phyloP scores from a whole-genome alignment of 2,797 vertebrate species.

The Myotis daubentonii region DNA sequence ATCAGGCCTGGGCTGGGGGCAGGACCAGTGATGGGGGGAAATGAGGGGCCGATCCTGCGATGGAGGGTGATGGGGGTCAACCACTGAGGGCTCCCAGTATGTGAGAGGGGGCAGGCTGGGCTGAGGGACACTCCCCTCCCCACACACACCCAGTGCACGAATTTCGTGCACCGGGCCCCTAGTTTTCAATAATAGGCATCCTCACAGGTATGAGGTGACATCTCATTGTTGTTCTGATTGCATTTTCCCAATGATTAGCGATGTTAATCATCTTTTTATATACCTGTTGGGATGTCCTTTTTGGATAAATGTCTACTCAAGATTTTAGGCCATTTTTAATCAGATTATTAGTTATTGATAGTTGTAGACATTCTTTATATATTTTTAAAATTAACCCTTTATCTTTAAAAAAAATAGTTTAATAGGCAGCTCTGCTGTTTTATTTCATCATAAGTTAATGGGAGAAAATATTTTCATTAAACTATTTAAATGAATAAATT shows the following conservation, averaged over 20 bases:
- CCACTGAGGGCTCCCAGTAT: too few species aligned
- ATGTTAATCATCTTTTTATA: background rate
- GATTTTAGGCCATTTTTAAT: background rate
- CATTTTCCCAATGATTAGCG: background rate
- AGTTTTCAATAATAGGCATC: background rate
- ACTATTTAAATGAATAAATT: constrained; percentile 56
- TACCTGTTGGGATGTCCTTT: background rate
- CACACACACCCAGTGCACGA: too few species aligned
- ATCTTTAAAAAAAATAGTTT: background rate
- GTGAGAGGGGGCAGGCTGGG: too few species aligned
- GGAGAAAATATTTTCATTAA: constrained; percentile 37
- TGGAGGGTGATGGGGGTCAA: too few species aligned
- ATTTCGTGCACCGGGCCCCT: too few species aligned
- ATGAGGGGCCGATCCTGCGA: too few species aligned
- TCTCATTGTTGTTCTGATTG: background rate
- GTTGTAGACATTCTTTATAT: background rate
- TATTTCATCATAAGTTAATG: background rate
- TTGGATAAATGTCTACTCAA: background rate
- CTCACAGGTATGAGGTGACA: background rate
- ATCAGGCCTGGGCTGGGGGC: too few species aligned
- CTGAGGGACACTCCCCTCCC: too few species aligned
- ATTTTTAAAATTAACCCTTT: background rate
- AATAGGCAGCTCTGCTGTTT: constrained; percentile 14
- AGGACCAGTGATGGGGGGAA: too few species aligned
- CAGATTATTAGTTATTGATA: background rate